phyloP scores from a whole-genome alignment of 2,797 vertebrate species.

The Macropodus opercularis region DNA sequence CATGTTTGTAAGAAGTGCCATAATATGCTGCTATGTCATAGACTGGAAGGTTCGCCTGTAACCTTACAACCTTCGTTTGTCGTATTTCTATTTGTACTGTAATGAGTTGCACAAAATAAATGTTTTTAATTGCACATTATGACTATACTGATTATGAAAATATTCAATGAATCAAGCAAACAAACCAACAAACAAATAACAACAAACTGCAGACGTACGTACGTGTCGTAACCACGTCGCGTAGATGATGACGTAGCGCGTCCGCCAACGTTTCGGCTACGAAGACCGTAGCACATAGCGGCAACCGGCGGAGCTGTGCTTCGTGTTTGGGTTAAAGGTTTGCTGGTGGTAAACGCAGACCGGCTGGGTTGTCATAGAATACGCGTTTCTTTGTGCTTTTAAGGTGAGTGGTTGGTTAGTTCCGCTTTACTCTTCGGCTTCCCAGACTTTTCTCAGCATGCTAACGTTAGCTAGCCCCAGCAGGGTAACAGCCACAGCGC shows the following conservation, averaged over 20 bases:
- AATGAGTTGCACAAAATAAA: constrained; percentile 78
- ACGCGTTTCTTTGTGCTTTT: rapidly evolving
- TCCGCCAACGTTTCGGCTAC: background rate
- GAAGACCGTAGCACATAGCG: background rate
- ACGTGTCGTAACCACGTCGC: background rate
- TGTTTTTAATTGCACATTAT: constrained; percentile 74
- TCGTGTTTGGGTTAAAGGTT: background rate
- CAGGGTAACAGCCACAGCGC: background rate
- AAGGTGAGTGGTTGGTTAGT: constrained; percentile 28
- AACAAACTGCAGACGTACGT: no score
- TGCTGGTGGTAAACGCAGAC: rapidly evolving
- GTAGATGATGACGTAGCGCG: constrained; percentile 15
- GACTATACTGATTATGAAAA: no score
- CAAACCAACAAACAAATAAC: no score
- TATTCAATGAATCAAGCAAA: no score
- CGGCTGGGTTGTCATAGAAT: background rate
- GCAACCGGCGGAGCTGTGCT: background rate
- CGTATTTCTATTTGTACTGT: constrained; percentile 74
- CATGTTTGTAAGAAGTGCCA: constrained; percentile 67
- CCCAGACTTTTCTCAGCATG: background rate
- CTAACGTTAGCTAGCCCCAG: background rate
- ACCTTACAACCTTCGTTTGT: constrained; percentile 61
- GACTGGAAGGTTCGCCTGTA: constrained; percentile 73
- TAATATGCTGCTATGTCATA: constrained; percentile 80
- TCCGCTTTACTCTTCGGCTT: background rate